Percentiles rank a stretch among this genome's conserved stretches.
Evolutionary conservation across 2,888 invertebrate species (phyloP).

Genomic region (Cephus nigrinus): DNA sequence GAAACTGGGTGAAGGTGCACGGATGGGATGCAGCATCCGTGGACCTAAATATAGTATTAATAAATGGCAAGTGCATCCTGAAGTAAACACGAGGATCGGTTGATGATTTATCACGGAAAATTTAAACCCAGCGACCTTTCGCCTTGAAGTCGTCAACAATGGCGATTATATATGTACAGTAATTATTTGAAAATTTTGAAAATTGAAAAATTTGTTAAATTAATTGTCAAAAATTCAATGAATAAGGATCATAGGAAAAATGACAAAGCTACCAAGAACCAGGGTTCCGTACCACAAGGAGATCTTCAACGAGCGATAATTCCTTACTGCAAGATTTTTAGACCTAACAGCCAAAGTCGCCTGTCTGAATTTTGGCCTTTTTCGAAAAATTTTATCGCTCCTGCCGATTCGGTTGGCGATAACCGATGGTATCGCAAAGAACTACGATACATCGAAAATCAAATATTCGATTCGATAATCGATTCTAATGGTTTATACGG

Average conservation of each 20-base stretch:
- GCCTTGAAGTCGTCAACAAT: background rate
- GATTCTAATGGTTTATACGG: too few relatives aligned
- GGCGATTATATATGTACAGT: background rate
- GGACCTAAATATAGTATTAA: background rate
- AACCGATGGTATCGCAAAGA: too few relatives aligned
- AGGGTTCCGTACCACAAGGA: background rate
- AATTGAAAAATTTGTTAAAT: background rate
- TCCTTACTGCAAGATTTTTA: background rate
- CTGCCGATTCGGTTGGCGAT: too few relatives aligned
- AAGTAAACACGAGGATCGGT: background rate
- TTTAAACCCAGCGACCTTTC: background rate
- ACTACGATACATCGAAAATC: too few relatives aligned
- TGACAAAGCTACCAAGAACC: background rate
- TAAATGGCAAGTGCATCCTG: background rate
- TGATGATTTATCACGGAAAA: background rate
- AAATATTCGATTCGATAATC: too few relatives aligned
- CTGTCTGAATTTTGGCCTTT: too few relatives aligned
- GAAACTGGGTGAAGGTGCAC: background rate
- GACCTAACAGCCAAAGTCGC: too few relatives aligned
- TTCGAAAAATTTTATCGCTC: background rate
- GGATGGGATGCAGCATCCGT: background rate
- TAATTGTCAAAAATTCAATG: accelerated
- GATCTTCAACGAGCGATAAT: background rate
- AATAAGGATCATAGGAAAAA: background rate
- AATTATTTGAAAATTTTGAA: too few relatives aligned